Base-by-base conservation (phyloP, 2,113 vertebrate species). In the Pandion haliaetus region DNA sequence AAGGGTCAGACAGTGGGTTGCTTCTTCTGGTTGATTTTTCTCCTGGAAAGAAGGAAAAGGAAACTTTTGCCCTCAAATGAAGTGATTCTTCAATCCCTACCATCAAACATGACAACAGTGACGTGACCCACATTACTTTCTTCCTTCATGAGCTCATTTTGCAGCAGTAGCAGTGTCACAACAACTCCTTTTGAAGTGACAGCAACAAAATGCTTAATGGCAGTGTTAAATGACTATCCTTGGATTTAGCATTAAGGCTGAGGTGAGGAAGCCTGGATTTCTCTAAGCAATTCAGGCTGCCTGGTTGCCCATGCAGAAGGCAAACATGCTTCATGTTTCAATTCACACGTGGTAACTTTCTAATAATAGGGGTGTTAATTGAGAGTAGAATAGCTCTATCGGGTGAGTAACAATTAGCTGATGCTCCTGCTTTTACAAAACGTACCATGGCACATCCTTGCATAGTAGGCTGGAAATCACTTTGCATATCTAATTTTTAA, bases 301-400 rank as follows among this genome's bases (percentile, higher is more conserved):
- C 91, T 92, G 92, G 74, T 6, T 94, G 92, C 85, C 96, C 87
- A 88, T 47, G 87, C 78, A 96, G 85, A 96, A 96, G 87, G 49
- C 66, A 94, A 96, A 93, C 90, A 77, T 19, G 42, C 54, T 79
- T 70, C 10, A 62, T 36, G 62, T 86, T 96, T 90, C 90, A 66
- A 76, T 54, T 93, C 78, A 72, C 82, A 34, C 21, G 87, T 32
- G 85, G 92, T 80, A 74, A 38, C 87, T 83, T 86, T 14, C 95
- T 92, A 96, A 92, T 97, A 92, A 90, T 12, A 62, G 82, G 79
- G 67, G 79, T 88, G 95, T 74, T 97, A 95, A 95, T 62, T 93
- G 96, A 66, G 85, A 93, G 45, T 10, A 45, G 79, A 82, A 26
- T 0, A 82, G 71, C 82, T 72, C 8, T 4, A n/a, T 90, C 45